These are phyloP conservation scores for Lissocephala sabroskyi DNA, from an alignment of 2,888 invertebrate genomes.

Conservation along the genomic window DNA sequence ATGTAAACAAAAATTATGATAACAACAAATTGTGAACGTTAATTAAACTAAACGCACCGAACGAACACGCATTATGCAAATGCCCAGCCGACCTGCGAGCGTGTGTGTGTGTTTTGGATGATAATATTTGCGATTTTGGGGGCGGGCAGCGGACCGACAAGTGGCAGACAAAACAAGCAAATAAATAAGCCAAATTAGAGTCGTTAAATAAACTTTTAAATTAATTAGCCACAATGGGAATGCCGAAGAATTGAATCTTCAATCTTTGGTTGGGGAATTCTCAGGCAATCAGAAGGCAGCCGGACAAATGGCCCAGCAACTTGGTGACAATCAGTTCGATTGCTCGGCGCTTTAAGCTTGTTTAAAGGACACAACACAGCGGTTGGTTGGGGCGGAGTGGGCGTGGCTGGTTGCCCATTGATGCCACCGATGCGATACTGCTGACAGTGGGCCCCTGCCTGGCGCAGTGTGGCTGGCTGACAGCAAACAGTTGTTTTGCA, in stretches of 20 bases:
- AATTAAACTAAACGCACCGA: constrained; percentile 23
- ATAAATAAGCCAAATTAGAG: constrained; percentile 41
- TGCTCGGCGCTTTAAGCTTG: too few species aligned
- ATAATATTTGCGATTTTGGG: constrained; percentile 39
- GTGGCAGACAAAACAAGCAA: constrained; percentile 15
- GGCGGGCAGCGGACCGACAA: constrained; percentile 6
- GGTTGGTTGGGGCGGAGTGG: too few species aligned
- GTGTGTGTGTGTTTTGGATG: constrained; percentile 12
- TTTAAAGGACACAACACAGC: too few species aligned
- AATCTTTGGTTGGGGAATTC: too few species aligned
- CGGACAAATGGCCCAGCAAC: too few species aligned
- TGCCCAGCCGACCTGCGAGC: background rate
- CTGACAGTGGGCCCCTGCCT: too few species aligned
- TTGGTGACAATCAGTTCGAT: too few species aligned
- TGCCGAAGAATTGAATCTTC: too few species aligned
- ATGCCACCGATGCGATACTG: too few species aligned
- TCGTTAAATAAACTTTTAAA: constrained; percentile 17
- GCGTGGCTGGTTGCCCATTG: too few species aligned
- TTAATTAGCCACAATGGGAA: too few species aligned
- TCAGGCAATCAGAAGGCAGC: too few species aligned
- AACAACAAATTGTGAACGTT: constrained; percentile 19
- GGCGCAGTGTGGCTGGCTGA: constrained; percentile 41
- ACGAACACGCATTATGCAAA: constrained; percentile 28
- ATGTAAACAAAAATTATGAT: constrained; percentile 22
- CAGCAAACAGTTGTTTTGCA: constrained; percentile 65